phyloP scores from a whole-genome alignment of 1,140 invertebrate genomes.

The Antheraea mylitta region DNA sequence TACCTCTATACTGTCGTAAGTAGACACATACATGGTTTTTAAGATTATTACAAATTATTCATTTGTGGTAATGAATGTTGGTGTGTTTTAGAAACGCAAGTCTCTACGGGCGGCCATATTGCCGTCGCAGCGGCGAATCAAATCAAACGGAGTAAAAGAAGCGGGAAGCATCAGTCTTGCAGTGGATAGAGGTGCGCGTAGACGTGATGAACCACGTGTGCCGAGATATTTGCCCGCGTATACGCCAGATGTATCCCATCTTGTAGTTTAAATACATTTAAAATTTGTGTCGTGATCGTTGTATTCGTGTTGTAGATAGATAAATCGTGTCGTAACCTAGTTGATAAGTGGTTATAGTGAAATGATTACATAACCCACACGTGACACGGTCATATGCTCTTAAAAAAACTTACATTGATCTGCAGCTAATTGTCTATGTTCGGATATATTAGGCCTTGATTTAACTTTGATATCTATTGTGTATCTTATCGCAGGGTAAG shows the following conservation, averaged over 20 bases:
- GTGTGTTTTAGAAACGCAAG: slow-evolving; percentile 87
- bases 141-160: slow-evolving; percentile 90
- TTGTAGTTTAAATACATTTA: slow-evolving; percentile 79
- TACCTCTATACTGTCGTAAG: slow-evolving; percentile 50
- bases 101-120: slow-evolving; percentile 87
- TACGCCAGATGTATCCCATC: slow-evolving; percentile 83
- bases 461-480: not conserved
- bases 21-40: slow-evolving; percentile 37
- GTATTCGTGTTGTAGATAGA: slow-evolving; percentile 9
- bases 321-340: not conserved
- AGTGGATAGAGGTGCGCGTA: slow-evolving; percentile 83
- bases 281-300: not conserved
- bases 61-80: slow-evolving; percentile 19
- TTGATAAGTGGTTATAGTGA: not conserved
- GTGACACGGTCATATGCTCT: not conserved
- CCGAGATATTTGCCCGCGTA: slow-evolving; percentile 83
- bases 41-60: slow-evolving; percentile 13
- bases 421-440: not conserved
- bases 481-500: not conserved
- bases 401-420: not conserved
- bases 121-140: slow-evolving; percentile 85
- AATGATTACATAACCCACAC: not conserved
- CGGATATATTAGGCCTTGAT: slow-evolving; percentile 1
- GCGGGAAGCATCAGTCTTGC: slow-evolving; percentile 86
- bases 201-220: slow-evolving; percentile 77